Base-by-base conservation (phyloP, 2,888 invertebrate species). In the Malacosoma neustria region DNA sequence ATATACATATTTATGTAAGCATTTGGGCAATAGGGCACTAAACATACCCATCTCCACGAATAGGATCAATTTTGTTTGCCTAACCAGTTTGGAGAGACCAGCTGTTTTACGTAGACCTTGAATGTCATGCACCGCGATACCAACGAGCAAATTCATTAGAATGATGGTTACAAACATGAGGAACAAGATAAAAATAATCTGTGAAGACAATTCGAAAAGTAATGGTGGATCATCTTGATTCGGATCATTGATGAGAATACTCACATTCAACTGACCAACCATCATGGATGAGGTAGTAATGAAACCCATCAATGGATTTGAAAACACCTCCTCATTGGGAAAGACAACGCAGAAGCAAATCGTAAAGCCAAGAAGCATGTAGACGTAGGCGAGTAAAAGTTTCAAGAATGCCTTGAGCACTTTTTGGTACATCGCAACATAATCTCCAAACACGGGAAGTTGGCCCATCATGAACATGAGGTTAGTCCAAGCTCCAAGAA, bases 401-500 rank as follows among this genome's bases (percentile, higher is more conserved):
- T 95, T 94, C 13, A 93, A 90, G 52, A 95, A 95, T 72, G 95
- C 95, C 1, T 91, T 92, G 52, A 93, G 90, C 0, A 95, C 94
- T 64, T 93, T 91, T 1, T 94, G 94, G 52, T 95, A 95, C 95
- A 95, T 95, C 1, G 95, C 95, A 1, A 96, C 95, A 61, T 96
- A 96, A 15, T 95, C 93, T 31, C 95, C 96, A 56, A 96, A 94
- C 68, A 94, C 90, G 0, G 96, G 96, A 34, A 96, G 75, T 56
- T 95, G 94, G 3, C 96, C 96, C 64, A 96, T 92, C 92, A 95
- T 93, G 35, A 94, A 66, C 94, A 95, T 94, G 11, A 95, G 85
- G 69, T 95, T 94, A 2, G 93, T 93, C 95, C 95, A 95, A 7
- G 93, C 94, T 30, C 94, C 90, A 1, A 95, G 77, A 0, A 95